Evolutionary conservation across 2,888 invertebrate species (phyloP), one percentile per base, ranked within the genome.

Genomic region (Cephus sareptanus): DNA sequence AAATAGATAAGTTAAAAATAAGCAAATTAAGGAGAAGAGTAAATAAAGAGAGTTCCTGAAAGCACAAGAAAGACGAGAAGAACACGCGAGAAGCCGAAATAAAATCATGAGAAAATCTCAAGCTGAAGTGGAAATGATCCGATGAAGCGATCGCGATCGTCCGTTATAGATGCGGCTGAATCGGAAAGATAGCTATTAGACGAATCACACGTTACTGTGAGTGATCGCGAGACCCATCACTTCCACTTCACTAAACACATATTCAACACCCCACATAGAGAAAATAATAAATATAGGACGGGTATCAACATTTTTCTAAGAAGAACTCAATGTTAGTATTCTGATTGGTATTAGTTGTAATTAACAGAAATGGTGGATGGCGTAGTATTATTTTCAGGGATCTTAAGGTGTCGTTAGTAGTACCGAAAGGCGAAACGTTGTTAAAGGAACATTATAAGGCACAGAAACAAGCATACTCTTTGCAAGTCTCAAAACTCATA

Each of bases 81-180:
- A 90, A 85, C 78, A 86, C 56, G 56, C 56, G 56, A 56, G 15
- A 56, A 23, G 56, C 23, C 9, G 23, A 56, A 56, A 56, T 23
- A 56, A 56, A 56, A 56, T 56, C 23, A 56, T 89, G 88, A 88
- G 87, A 80, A 79, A 79, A 77, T 73, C 56, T 69, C 31, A 9
- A 56, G 69, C 76, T 88, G 90, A 91, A 91, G 91, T 91, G 91
- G 91, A 91, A 90, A 91, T 90, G 91, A 90, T 87, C 83, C 78
- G 86, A 87, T n/a, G n/a, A 80, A 71, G 71, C 31, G 71, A 71
- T 71, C 71, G 15, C 71, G 71, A 87, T 85, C 84, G 90, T 91
- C 91, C 91, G 91, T 90, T 91, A 91, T 91, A 91, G 91, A 91
- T 91, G 87, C 77, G 80, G 79, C 83, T 80, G 82, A 83, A 86